Evolutionary conservation across 2,888 invertebrate genomes (phyloP), one percentile per base, ranked within the genome.

Genomic region (Watsonalla binaria): DNA sequence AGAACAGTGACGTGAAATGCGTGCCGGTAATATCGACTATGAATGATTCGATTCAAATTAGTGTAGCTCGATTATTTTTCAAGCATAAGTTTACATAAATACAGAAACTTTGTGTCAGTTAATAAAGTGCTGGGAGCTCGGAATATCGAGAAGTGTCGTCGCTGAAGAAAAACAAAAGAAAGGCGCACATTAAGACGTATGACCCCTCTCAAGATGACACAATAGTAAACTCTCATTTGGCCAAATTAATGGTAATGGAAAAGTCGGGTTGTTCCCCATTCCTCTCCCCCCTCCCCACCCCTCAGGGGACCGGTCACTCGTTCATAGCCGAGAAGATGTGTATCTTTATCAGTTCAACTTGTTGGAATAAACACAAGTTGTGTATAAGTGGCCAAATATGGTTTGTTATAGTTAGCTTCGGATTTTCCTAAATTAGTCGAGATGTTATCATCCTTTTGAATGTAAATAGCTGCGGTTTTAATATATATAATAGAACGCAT

Each of bases 231-330:
- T 68, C 66, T 68, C 75, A 72, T 77, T 75, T 73, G 71, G 63
- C 61, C 73, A 77, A 80, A 82, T 82, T 81, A 82, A 79, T 77
- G 80, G 72, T 82, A 82, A 82, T 82, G 81, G 81, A 81, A 81
- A 81, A 82, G 78, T 78, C 80, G 75, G 72, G 81, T 82, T 53
- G 57, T 51, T 56, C 55, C 54, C 55, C 61, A 60, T 55, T 35
- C 51, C 42, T 45, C 35, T 2, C 51, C 42, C 52, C 55, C 45
- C 46, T 11, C 11, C 35, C 34, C 45, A 13, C 46, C 45, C 51
- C 53, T 58, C 56, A 15, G 59, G 56, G 48, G 56, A 51, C 39
- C 46, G 52, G 42, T 14, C 53, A 47, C 47, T 53, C 47, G 39
- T 45, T 39, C 45, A 46, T 52, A 46, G 39, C 7, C 52, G 46